Base-by-base conservation (phyloP, 2,113 vertebrate species). In the Epinephelus lanceolatus region DNA sequence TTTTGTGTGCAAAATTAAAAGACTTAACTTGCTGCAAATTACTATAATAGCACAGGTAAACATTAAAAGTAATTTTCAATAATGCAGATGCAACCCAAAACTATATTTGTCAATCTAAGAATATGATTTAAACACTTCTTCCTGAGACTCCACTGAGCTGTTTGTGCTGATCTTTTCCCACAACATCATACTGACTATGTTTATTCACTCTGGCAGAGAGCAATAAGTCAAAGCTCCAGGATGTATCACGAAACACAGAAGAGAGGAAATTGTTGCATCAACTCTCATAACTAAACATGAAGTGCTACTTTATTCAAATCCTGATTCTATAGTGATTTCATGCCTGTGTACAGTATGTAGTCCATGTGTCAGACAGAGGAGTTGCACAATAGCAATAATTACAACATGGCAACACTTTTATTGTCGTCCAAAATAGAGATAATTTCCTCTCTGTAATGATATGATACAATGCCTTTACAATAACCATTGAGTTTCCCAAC, bases 371-470 rank as follows among this genome's bases (percentile, higher is more conserved):
- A 78, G 78, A 52, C 77, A 80, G 67, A 80, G 37, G 61, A 83
- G 85, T 79, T 75, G 67, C 75, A 89, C 88, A 93, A 90, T 90
- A 76, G 71, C 76, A 86, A 74, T 88, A 85, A 85, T 91, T 86
- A 87, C 83, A 86, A 80, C 86, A 83, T 84, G 87, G 73, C 78
- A 80, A 81, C 73, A 65, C 71, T 76, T 91, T 88, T 65, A 89
- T 89, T 89, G 85, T 90, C 71, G 77, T 83, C 91, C 83, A 88
- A 86, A 93, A 92, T 89, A 91, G 86, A 88, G 83, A 86, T 72
- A 21, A 87, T 90, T 90, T 92, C 81, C 78, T 90, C 76, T 63
- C 70, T 72, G 61, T 88, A 88, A 89, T 91, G 72, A 89, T 81
- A 84, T 68, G 67, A 80, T 84, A 74, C 89, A 89, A 71, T 72